Evolutionary conservation across 2,888 invertebrate genomes (phyloP), one percentile per base, ranked within the genome.

Genomic region (Stegana nigrithorax): DNA sequence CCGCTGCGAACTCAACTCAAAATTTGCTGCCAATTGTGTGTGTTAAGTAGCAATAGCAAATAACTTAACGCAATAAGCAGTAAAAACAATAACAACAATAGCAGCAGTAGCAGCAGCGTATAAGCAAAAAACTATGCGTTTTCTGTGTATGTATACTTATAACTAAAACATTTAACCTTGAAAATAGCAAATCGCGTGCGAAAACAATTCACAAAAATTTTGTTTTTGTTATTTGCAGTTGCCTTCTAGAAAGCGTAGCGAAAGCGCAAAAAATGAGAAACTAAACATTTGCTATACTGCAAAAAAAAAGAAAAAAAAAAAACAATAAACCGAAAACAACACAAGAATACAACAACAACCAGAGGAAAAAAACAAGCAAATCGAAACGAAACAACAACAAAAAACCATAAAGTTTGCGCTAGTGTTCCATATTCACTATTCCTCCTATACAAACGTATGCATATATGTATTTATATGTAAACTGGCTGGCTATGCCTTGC

Each of bases 101-200:
- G 59, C 55, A 44, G 57, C 45, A 47, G 60, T 58, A 64, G 51
- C 59, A 68, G 62, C 59, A 21, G 14, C 47, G 6, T 23, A 14
- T 21, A 45, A 45, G 19, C 25, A 2, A 47, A n/a, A 55, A 55
- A 26, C 21, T 29, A 27, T 29, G 7, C 23, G 29, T 55, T 55
- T 17, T 21, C 36, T 42, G 42, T 50, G 50, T 63, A 60, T 58
- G 50, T 68, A 36, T 62, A 44, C 47, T 63, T 55, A 69, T 59
- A 76, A 79, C 77, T 75, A 75, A 80, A 75, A 70, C 67, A 56
- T 51, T 64, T 72, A 78, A 76, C 78, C 78, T 81, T 81, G 80
- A 82, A 77, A 82, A 80, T 82, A 82, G 80, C 75, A 71, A 77
- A 79, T 19, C 59, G 62, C 67, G 61, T 47, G 47, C 59, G 17